Conservation (phyloP, 2,888 invertebrate genomes). For the Hemistola chrysoprasaria region DNA sequence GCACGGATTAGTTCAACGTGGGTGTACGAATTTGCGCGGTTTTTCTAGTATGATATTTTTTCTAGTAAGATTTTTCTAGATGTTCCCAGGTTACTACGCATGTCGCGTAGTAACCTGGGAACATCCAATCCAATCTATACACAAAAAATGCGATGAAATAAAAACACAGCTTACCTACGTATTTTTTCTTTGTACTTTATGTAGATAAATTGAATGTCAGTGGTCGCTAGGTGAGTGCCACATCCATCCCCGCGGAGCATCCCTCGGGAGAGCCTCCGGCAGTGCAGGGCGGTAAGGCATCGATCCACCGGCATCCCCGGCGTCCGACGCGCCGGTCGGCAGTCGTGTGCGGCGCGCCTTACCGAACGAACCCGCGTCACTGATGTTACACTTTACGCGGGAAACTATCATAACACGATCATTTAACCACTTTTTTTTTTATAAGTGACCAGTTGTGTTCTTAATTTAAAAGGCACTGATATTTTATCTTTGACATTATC, state of each 20-base stretch:
- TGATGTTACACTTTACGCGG: slow-evolving; percentile 70
- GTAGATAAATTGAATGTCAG: slow-evolving; percentile 13
- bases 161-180: no score
- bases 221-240: slow-evolving; percentile 20
- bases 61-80: no score
- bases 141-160: no score
- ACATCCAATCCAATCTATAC: no score
- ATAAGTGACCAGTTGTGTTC: neutral
- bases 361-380: slow-evolving; percentile 51
- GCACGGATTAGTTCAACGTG: no score
- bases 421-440: slow-evolving; percentile 24
- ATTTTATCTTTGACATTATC: neutral
- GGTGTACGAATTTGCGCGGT: no score
- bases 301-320: slow-evolving; percentile 49
- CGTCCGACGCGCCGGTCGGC: slow-evolving; percentile 28
- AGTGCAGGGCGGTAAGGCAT: slow-evolving; percentile 59
- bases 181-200: no score
- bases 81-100: no score
- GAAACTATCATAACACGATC: slow-evolving; percentile 40
- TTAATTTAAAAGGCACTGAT: neutral
- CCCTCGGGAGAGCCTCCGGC: slow-evolving; percentile 65
- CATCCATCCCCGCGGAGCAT: slow-evolving; percentile 60
- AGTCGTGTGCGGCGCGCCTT: slow-evolving; percentile 65
- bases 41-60: no score
- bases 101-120: no score